Evolutionary conservation across 2,888 invertebrate species (phyloP), one percentile per base, ranked within the genome.

Genomic region (Lacanobia wlatinum): DNA sequence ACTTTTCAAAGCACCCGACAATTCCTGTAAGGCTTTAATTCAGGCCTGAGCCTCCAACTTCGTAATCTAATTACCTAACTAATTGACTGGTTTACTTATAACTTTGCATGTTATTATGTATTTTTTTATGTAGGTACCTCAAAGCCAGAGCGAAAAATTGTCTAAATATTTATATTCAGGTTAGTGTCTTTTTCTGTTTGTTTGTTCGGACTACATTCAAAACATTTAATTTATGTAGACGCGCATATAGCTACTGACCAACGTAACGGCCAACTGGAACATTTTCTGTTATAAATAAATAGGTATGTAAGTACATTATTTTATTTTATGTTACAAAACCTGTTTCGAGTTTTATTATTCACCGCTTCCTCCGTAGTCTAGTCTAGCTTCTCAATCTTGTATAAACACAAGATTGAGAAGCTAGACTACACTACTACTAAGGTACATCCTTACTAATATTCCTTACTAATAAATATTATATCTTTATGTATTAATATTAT

Each of bases 261-360:
- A 28, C 28, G 28, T 66, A 62, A 75, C 70, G 28, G 70, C 38
- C 46, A 80, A 80, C 70, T 79, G 62, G 58, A 63, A 66, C 63
- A 70, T 78, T 70, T 62, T 50, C 62, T 62, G 69, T 62, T 79
- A 46, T 56, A 58, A 43, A 55, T 50, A 64, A 60, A 14, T 63
- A 28, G 21, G 14, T 43, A 34, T 14, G 40, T 55, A 46, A 3
- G 10, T 53, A 69, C 14, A 38, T 46, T 53, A 28, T 60, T 43
- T 55, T n/a, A 70, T 61, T 43, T 55, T n/a, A 70, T 61, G 50
- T 60, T 70, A 50, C 64, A 40, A 70, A 78, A 77, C 78, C 76
- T 50, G 76, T 78, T 77, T 59, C 58, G 46, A 53, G 65, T 59
- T 72, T 72, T 72, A 77, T 66, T 66, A 78, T 73, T 53, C 55